Base-by-base conservation (phyloP, 2,888 invertebrate genomes). In the Megaustenia siamemsis region DNA sequence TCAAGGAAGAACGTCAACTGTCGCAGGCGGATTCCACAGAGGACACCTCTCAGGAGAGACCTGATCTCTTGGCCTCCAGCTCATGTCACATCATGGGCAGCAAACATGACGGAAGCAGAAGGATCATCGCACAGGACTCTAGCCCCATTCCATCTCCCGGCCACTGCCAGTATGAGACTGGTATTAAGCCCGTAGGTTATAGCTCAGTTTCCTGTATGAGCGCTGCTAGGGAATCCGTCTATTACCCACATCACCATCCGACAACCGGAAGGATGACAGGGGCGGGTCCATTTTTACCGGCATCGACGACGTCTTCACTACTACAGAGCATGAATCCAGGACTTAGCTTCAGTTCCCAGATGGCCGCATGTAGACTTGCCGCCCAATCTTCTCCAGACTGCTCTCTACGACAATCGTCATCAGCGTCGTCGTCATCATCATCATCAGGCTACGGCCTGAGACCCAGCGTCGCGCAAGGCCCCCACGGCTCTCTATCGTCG, bases 231-330 rank as follows among this genome's bases (percentile, higher is more conserved):
- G 90, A 90, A 21, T 91, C 92, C 84, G 87, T 90, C 45, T 92
- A 92, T 86, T 93, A 92, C 84, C 91, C 92, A 5, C 93, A 92
- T 84, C 92, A 92, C 83, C 88, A 91, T 24, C 86, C 90, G 32
- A 86, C 90, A 43, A 28, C 78, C 35, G 83, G 78, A 24, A 43
- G 83, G 35, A 71, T 78, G 78, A 60, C 40, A 5, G 78, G 83
- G 5, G 49, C 60, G 5, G 75, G 56, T 45, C 6, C 53, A 12
- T 88, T 86, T 87, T 90, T n/a, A 53, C 83, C 83, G 8, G 43
- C 28, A 43, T 56, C 84, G 63, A 66, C 83, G 40, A 32, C 76
- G 53, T 83, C 86, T 21, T 68, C 86, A 24, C 78, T 84, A 28
- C 83, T 82, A 53, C 76, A 85, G 24, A 80, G 68, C 81, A 85